These are phyloP conservation scores for Drosophila differens DNA, from an alignment of 2,888 invertebrate genomes.

Conservation along the genomic window DNA sequence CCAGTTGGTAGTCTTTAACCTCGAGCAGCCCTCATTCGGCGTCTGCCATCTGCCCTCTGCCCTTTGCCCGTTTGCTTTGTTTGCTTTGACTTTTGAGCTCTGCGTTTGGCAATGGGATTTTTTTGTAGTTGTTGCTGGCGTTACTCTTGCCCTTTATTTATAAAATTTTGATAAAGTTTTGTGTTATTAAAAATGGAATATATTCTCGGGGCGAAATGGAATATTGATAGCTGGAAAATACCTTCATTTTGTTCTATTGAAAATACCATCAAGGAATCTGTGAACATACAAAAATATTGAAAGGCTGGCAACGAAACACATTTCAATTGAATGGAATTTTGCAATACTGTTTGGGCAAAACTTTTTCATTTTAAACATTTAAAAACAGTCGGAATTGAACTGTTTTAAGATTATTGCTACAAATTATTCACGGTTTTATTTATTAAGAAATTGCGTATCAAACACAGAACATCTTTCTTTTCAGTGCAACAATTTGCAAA, in stretches of 20 bases:
- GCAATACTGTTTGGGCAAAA: background rate
- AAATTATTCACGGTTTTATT: background rate
- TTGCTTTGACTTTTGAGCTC: constrained; percentile 71
- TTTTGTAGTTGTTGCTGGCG: constrained; percentile 19
- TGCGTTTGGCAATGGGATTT: constrained; percentile 43
- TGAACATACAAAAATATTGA: background rate
- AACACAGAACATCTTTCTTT: too few relatives aligned
- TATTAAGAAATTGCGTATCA: too few relatives aligned
- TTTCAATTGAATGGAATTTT: background rate
- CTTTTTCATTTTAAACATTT: background rate
- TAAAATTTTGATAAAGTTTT: constrained; percentile 75
- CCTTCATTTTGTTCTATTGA: constrained; percentile 27
- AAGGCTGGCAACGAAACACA: background rate
- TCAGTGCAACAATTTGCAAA: too few relatives aligned
- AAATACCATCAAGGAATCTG: background rate
- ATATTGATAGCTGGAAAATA: constrained; percentile 68
- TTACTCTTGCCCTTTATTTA: constrained; percentile 58
- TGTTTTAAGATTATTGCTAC: background rate
- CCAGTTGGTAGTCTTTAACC: constrained; percentile 29
- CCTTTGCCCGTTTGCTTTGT: constrained; percentile 47
- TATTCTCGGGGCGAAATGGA: constrained; percentile 71
- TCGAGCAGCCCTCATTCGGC: constrained; percentile 14
- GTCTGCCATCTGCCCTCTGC: constrained; percentile 19
- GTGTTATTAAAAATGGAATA: constrained; percentile 74
- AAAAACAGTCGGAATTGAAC: background rate